Percentiles rank a stretch among this genome's conserved stretches.
Conservation (phyloP, 2,888 invertebrate genomes). For the Andrena hattorfiana region DNA sequence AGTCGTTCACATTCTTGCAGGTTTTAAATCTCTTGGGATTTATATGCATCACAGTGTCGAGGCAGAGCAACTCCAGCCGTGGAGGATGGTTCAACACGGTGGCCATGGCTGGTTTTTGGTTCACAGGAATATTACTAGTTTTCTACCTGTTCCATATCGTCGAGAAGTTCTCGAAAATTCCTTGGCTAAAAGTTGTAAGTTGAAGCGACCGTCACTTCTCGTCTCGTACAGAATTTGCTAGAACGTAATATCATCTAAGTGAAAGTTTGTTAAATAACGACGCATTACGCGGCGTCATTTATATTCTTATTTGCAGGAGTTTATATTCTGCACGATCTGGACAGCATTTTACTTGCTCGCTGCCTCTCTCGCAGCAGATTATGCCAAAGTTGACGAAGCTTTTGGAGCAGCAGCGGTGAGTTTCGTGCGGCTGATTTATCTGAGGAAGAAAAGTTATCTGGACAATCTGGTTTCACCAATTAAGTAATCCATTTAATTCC, state of each 20-base stretch:
- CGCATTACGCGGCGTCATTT: background rate
- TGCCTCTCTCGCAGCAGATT: slow-evolving; percentile 88
- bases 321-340: slow-evolving; percentile 91
- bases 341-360: slow-evolving; percentile 91
- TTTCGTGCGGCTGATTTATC: background rate
- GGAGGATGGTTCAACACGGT: slow-evolving; percentile 92
- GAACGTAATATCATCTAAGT: background rate
- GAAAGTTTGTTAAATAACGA: background rate
- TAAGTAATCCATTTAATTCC: background rate
- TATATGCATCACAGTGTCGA: slow-evolving; percentile 91
- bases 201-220: background rate
- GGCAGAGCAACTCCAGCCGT: slow-evolving; percentile 86
- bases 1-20: slow-evolving; percentile 85
- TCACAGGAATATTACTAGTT: slow-evolving; percentile 91
- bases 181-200: slow-evolving; percentile 92
- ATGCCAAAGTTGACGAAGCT: slow-evolving; percentile 83
- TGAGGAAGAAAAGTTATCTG: background rate
- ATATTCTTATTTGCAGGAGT: slow-evolving; percentile 86
- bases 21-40: slow-evolving; percentile 91
- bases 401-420: slow-evolving; percentile 90
- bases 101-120: slow-evolving; percentile 94
- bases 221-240: background rate
- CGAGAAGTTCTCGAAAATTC: slow-evolving; percentile 93
- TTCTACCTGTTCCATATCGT: slow-evolving; percentile 94
- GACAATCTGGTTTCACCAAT: too few species aligned